Base-by-base conservation (phyloP, 2,113 vertebrate genomes). In the Hippocampus abdominalis region DNA sequence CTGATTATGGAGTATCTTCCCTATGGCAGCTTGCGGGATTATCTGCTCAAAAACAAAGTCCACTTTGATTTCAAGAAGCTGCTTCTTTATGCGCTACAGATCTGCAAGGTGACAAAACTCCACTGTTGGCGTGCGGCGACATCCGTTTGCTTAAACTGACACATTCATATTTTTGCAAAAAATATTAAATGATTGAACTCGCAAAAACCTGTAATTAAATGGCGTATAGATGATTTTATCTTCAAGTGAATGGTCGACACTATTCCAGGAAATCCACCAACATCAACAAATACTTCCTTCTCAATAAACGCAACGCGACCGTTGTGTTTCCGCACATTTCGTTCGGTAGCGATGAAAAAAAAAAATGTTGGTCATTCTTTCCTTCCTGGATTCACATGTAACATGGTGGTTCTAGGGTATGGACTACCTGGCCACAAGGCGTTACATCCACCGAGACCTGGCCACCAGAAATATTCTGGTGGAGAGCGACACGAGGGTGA, bases 1-100 rank as follows among this genome's bases (percentile, higher is more conserved):
- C 90, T 99, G 77, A 95, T 99, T 84, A 99, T 99, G 97, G 97
- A 99, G 78, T 99, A 96, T 74, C 93, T 99, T 65, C 97, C 97
- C 4, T 95, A 93, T 60, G 97, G 97, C 83, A 98, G 97, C 86
- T 89, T 99, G 84, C 92, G 97, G 82, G 97, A 99, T 85, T 99
- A 99, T 84, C 93, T 99, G 51, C 94, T 94, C 72, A 98, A 99
- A 78, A 94, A 98, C 88, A 98, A 94, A 68, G 94, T 96, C 8
- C 91, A 92, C 63, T 92, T 98, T 71, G 95, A 98, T 76, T 94
- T 94, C 89, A 96, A 92, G 85, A 98, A 96, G 72, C 94, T 99
- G 76, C 88, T 99, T 49, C 93, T 93, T 42, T 99, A 97, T 51
- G 91, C 97, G 0, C 94, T 92, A 62, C 97, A 99, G 86, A 99